Base-by-base conservation (phyloP, 2,888 invertebrate species). In the Macrosoma leucophasiata region DNA sequence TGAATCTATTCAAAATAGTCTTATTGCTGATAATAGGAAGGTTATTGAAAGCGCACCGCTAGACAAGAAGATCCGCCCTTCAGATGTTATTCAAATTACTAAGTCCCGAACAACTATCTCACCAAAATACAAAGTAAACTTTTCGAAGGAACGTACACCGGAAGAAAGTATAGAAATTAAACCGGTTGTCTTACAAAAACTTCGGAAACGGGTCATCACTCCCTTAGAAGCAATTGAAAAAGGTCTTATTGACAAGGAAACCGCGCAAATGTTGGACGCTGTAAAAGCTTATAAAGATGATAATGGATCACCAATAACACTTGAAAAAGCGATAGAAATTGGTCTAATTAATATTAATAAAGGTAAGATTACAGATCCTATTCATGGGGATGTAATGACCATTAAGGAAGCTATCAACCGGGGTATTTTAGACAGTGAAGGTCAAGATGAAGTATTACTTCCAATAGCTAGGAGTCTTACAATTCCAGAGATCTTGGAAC, bases 361-460 rank as follows among this genome's bases (percentile, higher is more conserved):
- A 26, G 97, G 97, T 13, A 87, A 89, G 48, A 91, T 97, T 39
- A 77, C 90, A 3, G 97, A 98, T 79, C 93, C 93, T 2, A 89
- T 92, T 58, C 88, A 91, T 39, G 93, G 95, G 28, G 91, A 95
- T 48, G 71, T 90, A 6, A 62, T 97, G 7, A 91, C 89, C 6
- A 91, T 98, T 35, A 89, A 90, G 37, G 91, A 96, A 74, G 98
- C 97, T 1, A 86, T 97, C 15, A 87, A 90, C 29, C 87, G 92
- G 43, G 95, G 96, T 33, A 88, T 96, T 41, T 71, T 95, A 41
- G 94, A 96, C 76, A 87, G 90, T 2, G 88, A 90, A 45, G 91
- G 89, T 36, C 90, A 89, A 28, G 91, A 92, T 61, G 89, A 92
- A 65, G 72, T 95, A 41, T 77, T 95, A 15, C 86, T 95, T 50